phyloP scores from a whole-genome alignment of 2,113 vertebrate genomes.

The Promerops cafer region DNA sequence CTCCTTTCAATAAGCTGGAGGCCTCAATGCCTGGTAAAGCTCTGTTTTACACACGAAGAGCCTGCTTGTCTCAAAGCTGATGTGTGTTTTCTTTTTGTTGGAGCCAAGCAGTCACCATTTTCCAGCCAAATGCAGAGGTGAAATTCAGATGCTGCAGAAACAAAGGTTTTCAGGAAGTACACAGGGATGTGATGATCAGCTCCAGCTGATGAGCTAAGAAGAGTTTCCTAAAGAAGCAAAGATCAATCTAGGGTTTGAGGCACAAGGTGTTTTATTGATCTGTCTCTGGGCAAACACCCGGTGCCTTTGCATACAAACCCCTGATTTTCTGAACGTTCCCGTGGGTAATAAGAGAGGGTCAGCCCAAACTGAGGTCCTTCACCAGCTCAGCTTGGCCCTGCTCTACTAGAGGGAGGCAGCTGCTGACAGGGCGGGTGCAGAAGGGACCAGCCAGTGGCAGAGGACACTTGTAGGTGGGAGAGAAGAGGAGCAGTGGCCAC shows the following conservation, averaged over 20 bases:
- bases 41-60: not conserved
- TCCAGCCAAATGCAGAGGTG: not conserved
- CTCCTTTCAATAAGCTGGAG: not conserved
- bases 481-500: not conserved
- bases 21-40: not conserved
- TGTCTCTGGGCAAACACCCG: not conserved
- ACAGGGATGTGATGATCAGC: not conserved
- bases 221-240: not conserved
- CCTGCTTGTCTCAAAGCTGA: not conserved
- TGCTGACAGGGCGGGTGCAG: not conserved
- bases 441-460: not conserved
- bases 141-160: not conserved
- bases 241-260: not conserved
- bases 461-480: not conserved
- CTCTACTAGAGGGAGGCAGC: not conserved
- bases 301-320: not conserved
- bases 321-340: rapidly evolving
- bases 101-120: not conserved
- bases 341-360: not conserved
- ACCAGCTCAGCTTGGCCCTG: not conserved
- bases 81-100: not conserved
- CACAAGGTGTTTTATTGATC: not conserved
- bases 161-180: not conserved
- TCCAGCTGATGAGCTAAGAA: not conserved
- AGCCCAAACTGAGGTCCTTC: not conserved